phyloP scores from a whole-genome alignment of 2,113 vertebrate species.

The Motacilla alba region DNA sequence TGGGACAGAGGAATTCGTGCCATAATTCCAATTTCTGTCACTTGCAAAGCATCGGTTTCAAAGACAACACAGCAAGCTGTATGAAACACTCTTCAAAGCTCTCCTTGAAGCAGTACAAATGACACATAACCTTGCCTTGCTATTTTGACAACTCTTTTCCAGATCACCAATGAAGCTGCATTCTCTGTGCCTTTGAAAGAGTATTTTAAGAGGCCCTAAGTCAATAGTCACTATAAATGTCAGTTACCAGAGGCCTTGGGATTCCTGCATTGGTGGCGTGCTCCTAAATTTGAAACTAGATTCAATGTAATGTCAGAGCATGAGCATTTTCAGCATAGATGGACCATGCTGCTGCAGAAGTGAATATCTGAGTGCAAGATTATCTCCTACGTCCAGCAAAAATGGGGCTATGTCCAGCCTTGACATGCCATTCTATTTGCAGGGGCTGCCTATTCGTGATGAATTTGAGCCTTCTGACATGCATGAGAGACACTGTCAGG shows the following conservation, averaged over 20 bases:
- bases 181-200: slow-evolving; percentile 68
- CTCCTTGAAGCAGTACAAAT: slow-evolving; percentile 2
- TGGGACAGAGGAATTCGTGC: neutral
- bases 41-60: neutral
- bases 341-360: slow-evolving; percentile 36
- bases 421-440: slow-evolving; percentile 61
- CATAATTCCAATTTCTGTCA: neutral
- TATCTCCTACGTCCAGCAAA: slow-evolving; percentile 49
- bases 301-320: slow-evolving; percentile 78
- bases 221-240: slow-evolving; percentile 68
- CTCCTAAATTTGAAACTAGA: slow-evolving; percentile 84
- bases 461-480: slow-evolving; percentile 37
- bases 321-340: slow-evolving; percentile 55
- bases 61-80: neutral
- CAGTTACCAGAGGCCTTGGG: slow-evolving; percentile 74
- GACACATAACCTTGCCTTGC: slow-evolving; percentile 19
- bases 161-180: slow-evolving; percentile 56
- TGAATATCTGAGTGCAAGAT: slow-evolving; percentile 58
- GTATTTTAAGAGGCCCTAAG: slow-evolving; percentile 68
- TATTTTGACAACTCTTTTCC: slow-evolving; percentile 71
- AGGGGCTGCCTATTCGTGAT: slow-evolving; percentile 17
- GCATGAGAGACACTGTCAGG: neutral
- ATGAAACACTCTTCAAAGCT: neutral
- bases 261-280: slow-evolving; percentile 78
- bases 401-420: slow-evolving; percentile 1